Percentiles rank a stretch among this genome's conserved stretches.
Evolutionary conservation across 2,113 vertebrate genomes (phyloP).

Genomic region (Lipophrys pholis): DNA sequence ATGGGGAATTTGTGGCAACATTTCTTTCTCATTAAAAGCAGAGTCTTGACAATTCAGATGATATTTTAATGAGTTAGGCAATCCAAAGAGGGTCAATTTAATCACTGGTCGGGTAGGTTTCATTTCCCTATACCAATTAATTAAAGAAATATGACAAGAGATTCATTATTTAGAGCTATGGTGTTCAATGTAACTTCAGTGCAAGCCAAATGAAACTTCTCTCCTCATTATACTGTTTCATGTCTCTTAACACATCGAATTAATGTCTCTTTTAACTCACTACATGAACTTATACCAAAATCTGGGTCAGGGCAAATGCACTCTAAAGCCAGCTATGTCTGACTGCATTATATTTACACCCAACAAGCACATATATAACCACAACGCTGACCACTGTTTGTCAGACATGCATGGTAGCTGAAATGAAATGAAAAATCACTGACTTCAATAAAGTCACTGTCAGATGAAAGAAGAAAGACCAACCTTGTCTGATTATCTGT

Average conservation of each 20-base stretch:
- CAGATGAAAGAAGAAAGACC: constrained; percentile 43
- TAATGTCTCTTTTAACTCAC: not conserved
- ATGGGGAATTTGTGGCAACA: constrained; percentile 24
- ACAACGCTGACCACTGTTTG: not conserved
- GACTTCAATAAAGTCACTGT: constrained; percentile 1
- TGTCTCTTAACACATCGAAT: constrained; percentile 5
- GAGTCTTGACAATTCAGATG: constrained; percentile 42
- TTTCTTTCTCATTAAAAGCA: constrained; percentile 49
- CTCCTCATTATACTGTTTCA: not conserved
- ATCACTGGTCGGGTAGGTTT: constrained; percentile 36
- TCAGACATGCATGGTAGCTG: constrained; percentile 18
- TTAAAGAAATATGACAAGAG: constrained; percentile 15
- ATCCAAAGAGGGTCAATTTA: constrained; percentile 17
- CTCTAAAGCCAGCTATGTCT: no score
- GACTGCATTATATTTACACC: not conserved
- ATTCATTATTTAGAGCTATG: constrained; percentile 15
- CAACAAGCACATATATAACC: constrained; percentile 1
- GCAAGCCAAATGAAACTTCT: not conserved
- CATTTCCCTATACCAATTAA: constrained; percentile 41
- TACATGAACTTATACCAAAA: not conserved
- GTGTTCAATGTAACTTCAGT: constrained; percentile 17
- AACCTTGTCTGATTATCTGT: constrained; percentile 57
- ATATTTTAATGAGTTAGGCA: constrained; percentile 55
- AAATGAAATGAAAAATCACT: not conserved
- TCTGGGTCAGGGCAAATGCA: not conserved